Evolutionary conservation across 2,888 invertebrate species (phyloP).

Genomic region (Heliconius ismenius): DNA sequence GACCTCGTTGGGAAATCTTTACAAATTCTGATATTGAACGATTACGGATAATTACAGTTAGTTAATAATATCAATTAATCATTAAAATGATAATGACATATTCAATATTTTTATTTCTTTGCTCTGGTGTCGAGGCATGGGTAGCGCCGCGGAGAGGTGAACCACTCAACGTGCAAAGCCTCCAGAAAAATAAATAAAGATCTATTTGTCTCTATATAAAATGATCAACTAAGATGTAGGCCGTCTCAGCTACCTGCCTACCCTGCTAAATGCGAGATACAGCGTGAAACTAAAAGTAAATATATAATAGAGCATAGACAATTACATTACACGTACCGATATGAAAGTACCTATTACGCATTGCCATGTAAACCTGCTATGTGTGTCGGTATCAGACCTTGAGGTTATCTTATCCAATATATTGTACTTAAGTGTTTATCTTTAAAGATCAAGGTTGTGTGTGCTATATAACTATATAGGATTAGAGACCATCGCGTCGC

Average conservation of each 20-base stretch:
- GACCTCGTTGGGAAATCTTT: not conserved
- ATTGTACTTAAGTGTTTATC: not conserved
- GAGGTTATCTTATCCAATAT: slow-evolving; percentile 3
- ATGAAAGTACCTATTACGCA: not conserved
- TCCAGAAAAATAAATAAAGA: no score
- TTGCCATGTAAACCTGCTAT: no score
- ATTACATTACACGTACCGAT: not conserved
- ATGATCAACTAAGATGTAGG: no score
- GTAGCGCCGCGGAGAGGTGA: no score
- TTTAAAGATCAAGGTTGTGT: slow-evolving; percentile 14
- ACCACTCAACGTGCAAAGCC: no score
- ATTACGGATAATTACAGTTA: not conserved
- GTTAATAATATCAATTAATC: not conserved
- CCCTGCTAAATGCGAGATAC: not conserved
- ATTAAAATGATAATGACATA: not conserved
- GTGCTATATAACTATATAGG: no score
- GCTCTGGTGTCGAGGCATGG: no score
- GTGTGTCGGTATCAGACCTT: not conserved
- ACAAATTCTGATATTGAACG: not conserved
- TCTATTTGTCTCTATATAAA: no score
- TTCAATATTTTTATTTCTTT: no score
- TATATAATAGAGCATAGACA: not conserved
- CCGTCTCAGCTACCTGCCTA: no score
- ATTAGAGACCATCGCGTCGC: no score
- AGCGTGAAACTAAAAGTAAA: not conserved